Evolutionary conservation across 2,888 invertebrate genomes (phyloP), one percentile per base, ranked within the genome.

Genomic region (Panopea generosa): DNA sequence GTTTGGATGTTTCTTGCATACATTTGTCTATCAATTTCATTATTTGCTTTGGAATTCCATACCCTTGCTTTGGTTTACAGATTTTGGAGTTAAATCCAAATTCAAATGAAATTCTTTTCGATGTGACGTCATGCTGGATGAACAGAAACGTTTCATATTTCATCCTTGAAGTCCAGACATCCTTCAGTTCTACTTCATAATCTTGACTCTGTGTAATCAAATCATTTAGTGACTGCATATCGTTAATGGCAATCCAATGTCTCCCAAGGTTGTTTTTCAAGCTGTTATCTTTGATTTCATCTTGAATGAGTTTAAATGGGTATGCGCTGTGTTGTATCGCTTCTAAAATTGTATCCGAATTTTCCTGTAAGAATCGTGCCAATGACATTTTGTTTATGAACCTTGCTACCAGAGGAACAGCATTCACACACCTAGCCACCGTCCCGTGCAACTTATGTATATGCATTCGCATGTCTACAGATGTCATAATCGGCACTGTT

Each of bases 381-480:
- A 62, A 22, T 2, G 50, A 18, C 18, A 16, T 22, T 2, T 4
- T 16, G 11, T 62, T 38, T 29, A 38, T 4, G 16, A 62, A 22
- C 2, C 50, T 14, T 6, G 50, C 33, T 7, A 62, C 33, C 6
- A 62, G 7, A 16, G 62, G 62, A 38, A 62, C 22, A 33, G 29
- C 24, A 40, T 62, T 62, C 2, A 40, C 33, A 26, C 62, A 62
- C 9, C 62, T 50, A 0, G 62, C 50, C 6, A 62, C 29, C 6
- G 50, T 22, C n/a, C 38, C 11, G 1, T 22, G 49, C 14, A 62
- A n/a, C 38, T 52, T 24, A 7, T 50, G 62, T 1, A 62, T 38
- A 50, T 62, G 62, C 14, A 27, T 38, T 40, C 62, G 49, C 50
- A 62, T 50, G 33, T 62, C 62, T 24, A 33, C 52, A 3, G 50